Evolutionary conservation across 1,140 invertebrate species (phyloP).

Genomic region (Pissodes strobi): DNA sequence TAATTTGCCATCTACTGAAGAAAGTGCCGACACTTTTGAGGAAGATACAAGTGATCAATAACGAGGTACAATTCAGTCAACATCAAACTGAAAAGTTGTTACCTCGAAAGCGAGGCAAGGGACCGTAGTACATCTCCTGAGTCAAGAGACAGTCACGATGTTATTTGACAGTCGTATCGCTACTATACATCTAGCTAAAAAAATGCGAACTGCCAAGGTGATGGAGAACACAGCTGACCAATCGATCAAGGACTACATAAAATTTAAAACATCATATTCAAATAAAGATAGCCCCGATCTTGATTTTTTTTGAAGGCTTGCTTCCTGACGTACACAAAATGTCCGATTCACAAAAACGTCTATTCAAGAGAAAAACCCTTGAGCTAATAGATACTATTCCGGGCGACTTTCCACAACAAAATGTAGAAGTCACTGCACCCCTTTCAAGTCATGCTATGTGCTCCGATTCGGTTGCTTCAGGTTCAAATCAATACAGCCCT

Average conservation of each 20-base stretch:
- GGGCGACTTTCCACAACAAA: neutral
- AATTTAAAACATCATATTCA: too few relatives aligned
- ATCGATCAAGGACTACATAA: too few relatives aligned
- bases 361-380: neutral
- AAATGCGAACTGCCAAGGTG: too few relatives aligned
- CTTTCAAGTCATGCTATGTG: neutral
- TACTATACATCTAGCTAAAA: too few relatives aligned
- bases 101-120: neutral
- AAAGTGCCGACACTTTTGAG: neutral
- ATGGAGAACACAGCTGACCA: too few relatives aligned
- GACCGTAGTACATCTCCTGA: neutral
- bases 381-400: neutral
- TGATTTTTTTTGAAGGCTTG: too few relatives aligned
- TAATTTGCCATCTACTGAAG: too few relatives aligned
- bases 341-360: too few relatives aligned
- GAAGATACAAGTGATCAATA: neutral
- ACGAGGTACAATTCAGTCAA: neutral
- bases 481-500: neutral
- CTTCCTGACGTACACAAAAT: too few relatives aligned
- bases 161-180: too few relatives aligned
- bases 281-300: neutral
- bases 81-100: neutral
- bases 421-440: neutral
- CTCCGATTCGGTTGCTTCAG: neutral
- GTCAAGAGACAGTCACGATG: too few relatives aligned